Evolutionary conservation across 2,888 invertebrate species (phyloP), one percentile per base, ranked within the genome.

Genomic region (Heliconius ismenius): DNA sequence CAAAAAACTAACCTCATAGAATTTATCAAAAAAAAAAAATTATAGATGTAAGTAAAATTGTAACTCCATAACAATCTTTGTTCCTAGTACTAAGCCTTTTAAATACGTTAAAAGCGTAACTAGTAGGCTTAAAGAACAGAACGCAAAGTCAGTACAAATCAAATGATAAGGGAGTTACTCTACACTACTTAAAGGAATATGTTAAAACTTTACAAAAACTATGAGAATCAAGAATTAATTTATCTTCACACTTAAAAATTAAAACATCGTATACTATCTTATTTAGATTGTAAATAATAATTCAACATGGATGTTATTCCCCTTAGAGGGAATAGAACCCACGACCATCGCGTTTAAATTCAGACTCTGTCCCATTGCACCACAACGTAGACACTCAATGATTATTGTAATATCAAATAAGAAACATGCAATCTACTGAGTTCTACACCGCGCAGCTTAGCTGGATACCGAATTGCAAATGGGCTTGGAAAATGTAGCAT

Each of bases 391-490:
- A 9, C 11, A 11, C 15, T 15, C 6, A 18, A 88, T 89, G 86
- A 89, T 88, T 88, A 91, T 91, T 88, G 90, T 86, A 87, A 88
- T 90, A 90, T 88, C 85, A 86, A 87, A 87, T 83, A 83, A 83
- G 84, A 88, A 86, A 87, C 88, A 88, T 86, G 88, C 88, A 89
- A 90, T 88, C 87, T 87, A 81, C 88, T 86, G 85, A 87, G 89
- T 90, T 90, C 91, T 90, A 91, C 92, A 89, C 88, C 83, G 87
- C 82, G 84, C 86, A 90, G 91, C 91, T 91, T 90, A 91, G 91
- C 88, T 88, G 88, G 88, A 91, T 92, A 93, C 92, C 91, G 90
- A 92, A 92, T 92, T 92, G 91, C 92, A 92, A 92, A 93, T 92
- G 89, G 90, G 88, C 86, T 86, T 87, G 89, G 92, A 92, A 92